Evolutionary conservation across 2,113 vertebrate species (phyloP).

Genomic region (Aptenodytes patagonicus): DNA sequence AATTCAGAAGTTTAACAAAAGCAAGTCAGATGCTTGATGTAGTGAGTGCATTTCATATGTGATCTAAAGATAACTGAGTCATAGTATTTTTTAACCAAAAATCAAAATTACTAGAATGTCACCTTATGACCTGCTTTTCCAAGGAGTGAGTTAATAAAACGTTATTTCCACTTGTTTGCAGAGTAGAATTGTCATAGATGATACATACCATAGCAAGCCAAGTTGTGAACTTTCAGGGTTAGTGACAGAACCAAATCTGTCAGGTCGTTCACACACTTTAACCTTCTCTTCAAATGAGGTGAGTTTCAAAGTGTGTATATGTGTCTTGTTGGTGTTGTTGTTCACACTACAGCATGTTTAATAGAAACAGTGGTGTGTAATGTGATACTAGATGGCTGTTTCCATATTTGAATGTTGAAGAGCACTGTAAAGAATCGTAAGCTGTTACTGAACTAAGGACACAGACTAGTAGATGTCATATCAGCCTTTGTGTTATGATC

Average conservation of each 20-base stretch:
- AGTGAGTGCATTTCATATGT: background rate
- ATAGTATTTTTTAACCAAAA: background rate
- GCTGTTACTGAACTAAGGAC: background rate
- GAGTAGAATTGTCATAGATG: constrained; percentile 93
- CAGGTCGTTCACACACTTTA: constrained; percentile 93
- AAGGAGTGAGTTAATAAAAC: constrained; percentile 79
- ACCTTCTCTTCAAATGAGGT: constrained; percentile 95
- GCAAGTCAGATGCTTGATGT: background rate
- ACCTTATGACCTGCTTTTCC: constrained; percentile 54
- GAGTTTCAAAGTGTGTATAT: constrained; percentile 79
- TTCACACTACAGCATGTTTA: constrained; percentile 50
- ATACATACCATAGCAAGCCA: constrained; percentile 86
- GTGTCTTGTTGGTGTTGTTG: constrained; percentile 65
- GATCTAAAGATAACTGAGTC: background rate
- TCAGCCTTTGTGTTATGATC: background rate
- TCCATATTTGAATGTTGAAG: background rate
- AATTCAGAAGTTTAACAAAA: constrained; percentile 10
- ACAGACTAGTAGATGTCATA: background rate
- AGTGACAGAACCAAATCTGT: constrained; percentile 91
- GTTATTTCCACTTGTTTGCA: constrained; percentile 90
- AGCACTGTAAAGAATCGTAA: background rate
- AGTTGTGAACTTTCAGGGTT: constrained; percentile 89
- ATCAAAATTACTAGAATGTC: constrained; percentile 20
- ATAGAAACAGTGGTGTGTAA: constrained; percentile 2
- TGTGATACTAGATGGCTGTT: constrained; percentile 1